Evolutionary conservation across 1,140 invertebrate species (phyloP).

Genomic region (Apis florea): DNA sequence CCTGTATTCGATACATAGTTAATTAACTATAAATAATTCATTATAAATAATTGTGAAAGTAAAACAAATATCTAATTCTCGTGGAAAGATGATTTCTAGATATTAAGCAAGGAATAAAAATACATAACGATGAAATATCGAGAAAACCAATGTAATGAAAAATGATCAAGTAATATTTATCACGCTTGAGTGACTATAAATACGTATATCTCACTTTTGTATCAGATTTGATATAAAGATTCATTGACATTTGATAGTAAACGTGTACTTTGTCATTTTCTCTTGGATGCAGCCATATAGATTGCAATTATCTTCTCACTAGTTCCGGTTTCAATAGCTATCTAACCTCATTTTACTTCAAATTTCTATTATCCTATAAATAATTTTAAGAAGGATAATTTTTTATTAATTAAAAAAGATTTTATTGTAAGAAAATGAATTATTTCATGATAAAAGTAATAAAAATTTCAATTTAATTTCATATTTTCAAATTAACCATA

Average conservation of each 20-base stretch:
- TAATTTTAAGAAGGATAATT: background rate
- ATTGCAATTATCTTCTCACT: constrained; percentile 44
- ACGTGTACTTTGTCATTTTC: constrained; percentile 14
- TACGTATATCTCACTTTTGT: constrained; percentile 18
- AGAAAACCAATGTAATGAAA: background rate
- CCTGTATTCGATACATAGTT: too few species aligned
- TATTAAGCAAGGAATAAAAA: background rate
- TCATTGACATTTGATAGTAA: constrained; percentile 50
- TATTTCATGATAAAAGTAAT: too few species aligned
- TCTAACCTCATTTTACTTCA: background rate
- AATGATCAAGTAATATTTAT: constrained; percentile 13
- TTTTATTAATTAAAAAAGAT: background rate
- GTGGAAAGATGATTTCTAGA: too few species aligned
- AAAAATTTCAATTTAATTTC: too few species aligned
- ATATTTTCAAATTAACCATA: too few species aligned
- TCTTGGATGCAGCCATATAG: constrained; percentile 45
- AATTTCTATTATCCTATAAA: background rate
- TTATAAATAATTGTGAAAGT: too few species aligned
- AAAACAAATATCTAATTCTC: too few species aligned
- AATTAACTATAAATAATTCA: too few species aligned
- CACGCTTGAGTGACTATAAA: constrained; percentile 33
- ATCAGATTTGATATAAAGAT: constrained; percentile 28
- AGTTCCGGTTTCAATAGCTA: constrained; percentile 30
- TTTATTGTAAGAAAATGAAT: too few species aligned
- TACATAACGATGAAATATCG: too few species aligned